Conservation (phyloP, 2,888 invertebrate species). For the Trachelus troglodyta region DNA sequence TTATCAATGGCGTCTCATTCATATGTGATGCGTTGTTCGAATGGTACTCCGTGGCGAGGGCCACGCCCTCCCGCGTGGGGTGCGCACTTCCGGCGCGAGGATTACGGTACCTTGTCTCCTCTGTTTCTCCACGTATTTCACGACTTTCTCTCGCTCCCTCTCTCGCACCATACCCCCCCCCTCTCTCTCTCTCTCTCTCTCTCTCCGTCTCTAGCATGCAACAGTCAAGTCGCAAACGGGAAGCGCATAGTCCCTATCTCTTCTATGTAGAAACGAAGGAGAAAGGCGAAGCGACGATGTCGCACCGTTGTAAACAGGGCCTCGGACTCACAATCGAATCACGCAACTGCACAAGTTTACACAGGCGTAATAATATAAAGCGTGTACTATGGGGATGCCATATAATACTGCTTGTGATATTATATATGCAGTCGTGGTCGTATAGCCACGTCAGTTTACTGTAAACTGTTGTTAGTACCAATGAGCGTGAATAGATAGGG, state of each 20-base stretch:
- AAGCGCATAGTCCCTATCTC: not conserved
- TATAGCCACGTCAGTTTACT: no score
- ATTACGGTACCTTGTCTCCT: constrained; percentile 35
- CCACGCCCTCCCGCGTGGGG: constrained; percentile 55
- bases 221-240: no score
- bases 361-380: no score
- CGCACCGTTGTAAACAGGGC: no score
- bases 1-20: constrained; percentile 18
- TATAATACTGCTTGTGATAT: no score
- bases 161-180: constrained; percentile 2
- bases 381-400: no score
- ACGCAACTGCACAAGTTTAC: no score
- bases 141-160: constrained; percentile 14
- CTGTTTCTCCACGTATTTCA: constrained; percentile 13
- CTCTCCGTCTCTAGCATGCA: not conserved
- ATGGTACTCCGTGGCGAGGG: constrained; percentile 30
- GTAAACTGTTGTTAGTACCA: no score
- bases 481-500: no score
- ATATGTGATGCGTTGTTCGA: constrained; percentile 19
- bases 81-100: constrained; percentile 52
- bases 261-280: not conserved
- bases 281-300: no score
- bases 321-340: no score
- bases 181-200: not conserved
- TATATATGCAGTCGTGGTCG: no score